Conservation (phyloP, 2,113 vertebrate species). For the Platichthys flesus region DNA sequence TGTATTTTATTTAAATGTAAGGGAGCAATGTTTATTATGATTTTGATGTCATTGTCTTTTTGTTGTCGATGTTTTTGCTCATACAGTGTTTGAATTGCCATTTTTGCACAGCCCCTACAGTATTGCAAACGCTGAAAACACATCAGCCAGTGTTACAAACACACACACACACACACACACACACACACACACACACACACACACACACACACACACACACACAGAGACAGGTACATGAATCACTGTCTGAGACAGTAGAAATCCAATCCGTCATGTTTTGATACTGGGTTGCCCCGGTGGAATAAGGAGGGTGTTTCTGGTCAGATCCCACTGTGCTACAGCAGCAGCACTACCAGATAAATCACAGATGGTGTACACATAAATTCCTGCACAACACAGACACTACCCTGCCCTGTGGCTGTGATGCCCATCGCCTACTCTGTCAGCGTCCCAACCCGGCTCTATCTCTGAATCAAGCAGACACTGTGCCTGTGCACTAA, state of each 20-base stretch:
- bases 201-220: not conserved
- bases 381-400: constrained; percentile 37
- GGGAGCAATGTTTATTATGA: not conserved
- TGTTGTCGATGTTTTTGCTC: not conserved
- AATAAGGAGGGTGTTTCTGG: constrained; percentile 53
- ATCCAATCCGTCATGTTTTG: constrained; percentile 72
- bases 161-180: constrained; percentile 8
- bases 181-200: not conserved
- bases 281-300: constrained; percentile 48
- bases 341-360: constrained; percentile 38
- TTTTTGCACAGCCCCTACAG: constrained; percentile 20
- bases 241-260: constrained; percentile 57
- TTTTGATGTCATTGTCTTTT: not conserved
- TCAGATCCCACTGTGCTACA: constrained; percentile 44
- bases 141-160: not conserved
- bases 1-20: not conserved
- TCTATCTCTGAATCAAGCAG: constrained; percentile 35
- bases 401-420: constrained; percentile 35
- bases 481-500: constrained; percentile 49
- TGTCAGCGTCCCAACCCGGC: constrained; percentile 35
- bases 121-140: constrained; percentile 10
- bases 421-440: constrained; percentile 40
- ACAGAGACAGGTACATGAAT: constrained; percentile 56
- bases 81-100: not conserved
- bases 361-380: constrained; percentile 49